Percentiles rank a stretch among this genome's conserved stretches.
Conservation (phyloP, 2,797 vertebrate species). For the Lagorchestes hirsutus region DNA sequence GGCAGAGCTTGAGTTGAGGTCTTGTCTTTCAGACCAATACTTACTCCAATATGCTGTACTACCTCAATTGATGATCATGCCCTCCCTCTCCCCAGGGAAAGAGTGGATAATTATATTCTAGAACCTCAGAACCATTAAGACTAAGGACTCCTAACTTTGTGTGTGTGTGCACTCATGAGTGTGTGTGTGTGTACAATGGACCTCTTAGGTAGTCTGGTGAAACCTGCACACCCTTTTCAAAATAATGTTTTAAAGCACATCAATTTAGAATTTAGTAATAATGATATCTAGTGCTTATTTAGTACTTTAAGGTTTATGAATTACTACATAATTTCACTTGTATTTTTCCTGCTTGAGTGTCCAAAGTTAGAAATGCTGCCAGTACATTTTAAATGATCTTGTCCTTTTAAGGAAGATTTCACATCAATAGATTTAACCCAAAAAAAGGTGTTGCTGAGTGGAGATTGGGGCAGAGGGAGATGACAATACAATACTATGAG, state of each 20-base stretch:
- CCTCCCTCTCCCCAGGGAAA: background rate
- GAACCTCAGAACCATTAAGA: background rate
- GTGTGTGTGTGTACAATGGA: background rate
- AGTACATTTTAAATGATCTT: background rate
- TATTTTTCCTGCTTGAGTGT: background rate
- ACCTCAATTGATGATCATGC: background rate
- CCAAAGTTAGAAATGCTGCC: background rate
- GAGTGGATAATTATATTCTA: background rate
- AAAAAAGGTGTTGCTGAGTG: background rate
- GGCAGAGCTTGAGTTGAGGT: background rate
- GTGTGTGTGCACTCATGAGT: no score
- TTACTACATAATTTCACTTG: background rate
- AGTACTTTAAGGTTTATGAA: background rate
- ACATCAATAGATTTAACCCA: background rate
- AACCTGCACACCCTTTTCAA: background rate
- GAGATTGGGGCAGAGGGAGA: no score
- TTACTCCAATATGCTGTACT: background rate
- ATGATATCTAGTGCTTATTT: background rate
- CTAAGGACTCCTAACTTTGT: background rate
- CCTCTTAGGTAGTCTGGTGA: background rate
- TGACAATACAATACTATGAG: background rate
- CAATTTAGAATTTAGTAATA: background rate
- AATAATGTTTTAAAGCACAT: background rate
- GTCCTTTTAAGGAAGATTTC: background rate
- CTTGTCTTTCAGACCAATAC: background rate